Conservation (phyloP, 2,888 invertebrate species). For the Acleris laterana region DNA sequence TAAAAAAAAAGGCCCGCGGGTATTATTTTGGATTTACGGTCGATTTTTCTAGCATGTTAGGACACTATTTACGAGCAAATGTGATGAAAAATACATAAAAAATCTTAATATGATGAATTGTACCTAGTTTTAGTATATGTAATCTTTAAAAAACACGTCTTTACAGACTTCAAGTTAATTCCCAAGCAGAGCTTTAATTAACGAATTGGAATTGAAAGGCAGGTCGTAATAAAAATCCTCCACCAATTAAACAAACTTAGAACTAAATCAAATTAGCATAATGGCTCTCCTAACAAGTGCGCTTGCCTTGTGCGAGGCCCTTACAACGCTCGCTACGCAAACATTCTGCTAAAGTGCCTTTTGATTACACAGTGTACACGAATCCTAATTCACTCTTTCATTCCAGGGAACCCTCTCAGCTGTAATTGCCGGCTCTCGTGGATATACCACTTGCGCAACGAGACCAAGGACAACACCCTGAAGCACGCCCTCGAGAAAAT, state of each 20-base stretch:
- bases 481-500: conserved; percentile 88
- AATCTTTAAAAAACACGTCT: too few relatives aligned
- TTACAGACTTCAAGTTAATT: too few relatives aligned
- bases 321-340: conserved; percentile 19
- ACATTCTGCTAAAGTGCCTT: conserved; percentile 28
- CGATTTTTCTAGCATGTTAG: too few relatives aligned
- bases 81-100: too few relatives aligned
- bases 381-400: conserved; percentile 42
- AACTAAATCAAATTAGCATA: background rate
- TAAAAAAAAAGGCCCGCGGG: too few relatives aligned
- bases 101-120: too few relatives aligned
- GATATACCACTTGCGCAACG: conserved; percentile 90
- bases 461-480: conserved; percentile 88
- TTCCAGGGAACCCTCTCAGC: conserved; percentile 91
- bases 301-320: conserved; percentile 1
- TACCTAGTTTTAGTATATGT: too few relatives aligned
- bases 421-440: conserved; percentile 93
- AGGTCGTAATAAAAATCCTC: too few relatives aligned
- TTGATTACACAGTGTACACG: conserved; percentile 31
- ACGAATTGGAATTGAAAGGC: too few relatives aligned
- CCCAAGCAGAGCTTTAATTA: too few relatives aligned
- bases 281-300: conserved; percentile 10
- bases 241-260: background rate
- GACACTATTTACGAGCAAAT: too few relatives aligned
- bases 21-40: too few relatives aligned